A percentile compares a stretch with the other conserved stretches of the same genome.
Evolutionary conservation across 2,113 vertebrate genomes (phyloP).

Genomic region (Saiga tatarica): DNA sequence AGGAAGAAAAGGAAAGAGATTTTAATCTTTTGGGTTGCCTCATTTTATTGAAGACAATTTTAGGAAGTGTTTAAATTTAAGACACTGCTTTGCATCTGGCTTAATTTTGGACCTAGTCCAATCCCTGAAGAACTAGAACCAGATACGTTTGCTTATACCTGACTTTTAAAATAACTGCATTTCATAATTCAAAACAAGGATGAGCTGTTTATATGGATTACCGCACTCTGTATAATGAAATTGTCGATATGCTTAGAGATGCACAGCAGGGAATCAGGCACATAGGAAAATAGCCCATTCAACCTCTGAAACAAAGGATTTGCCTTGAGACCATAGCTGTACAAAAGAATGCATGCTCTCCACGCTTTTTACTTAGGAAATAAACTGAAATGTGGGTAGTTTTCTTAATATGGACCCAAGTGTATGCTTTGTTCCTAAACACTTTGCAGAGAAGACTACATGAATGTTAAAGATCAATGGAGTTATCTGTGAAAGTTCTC

Average conservation of each 20-base stretch:
- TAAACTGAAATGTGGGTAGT: not conserved
- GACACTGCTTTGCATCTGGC: slow-evolving; percentile 53
- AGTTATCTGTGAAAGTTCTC: not conserved
- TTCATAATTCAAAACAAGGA: slow-evolving; percentile 57
- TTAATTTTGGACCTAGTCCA: slow-evolving; percentile 70
- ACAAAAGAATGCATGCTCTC: not conserved
- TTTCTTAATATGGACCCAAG: not conserved
- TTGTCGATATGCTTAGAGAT: slow-evolving; percentile 41
- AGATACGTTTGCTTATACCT: slow-evolving; percentile 47
- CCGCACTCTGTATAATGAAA: slow-evolving; percentile 52
- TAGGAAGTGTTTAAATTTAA: slow-evolving; percentile 74
- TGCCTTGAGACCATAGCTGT: slow-evolving; percentile 27
- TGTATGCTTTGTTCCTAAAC: not conserved
- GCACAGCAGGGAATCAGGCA: not conserved
- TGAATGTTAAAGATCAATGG: not conserved
- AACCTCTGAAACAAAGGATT: slow-evolving; percentile 38
- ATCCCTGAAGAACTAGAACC: slow-evolving; percentile 47
- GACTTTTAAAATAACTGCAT: slow-evolving; percentile 48
- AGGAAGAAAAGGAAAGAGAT: slow-evolving; percentile 45
- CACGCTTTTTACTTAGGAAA: not conserved
- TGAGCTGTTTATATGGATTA: slow-evolving; percentile 54
- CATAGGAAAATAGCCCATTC: slow-evolving; percentile 41
- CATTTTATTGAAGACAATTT: slow-evolving; percentile 75
- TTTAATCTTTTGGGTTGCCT: slow-evolving; percentile 79
- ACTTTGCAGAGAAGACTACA: not conserved